These are phyloP conservation scores for Dicentrarchus labrax DNA, from an alignment of 2,113 vertebrate genomes.

Conservation along the genomic window DNA sequence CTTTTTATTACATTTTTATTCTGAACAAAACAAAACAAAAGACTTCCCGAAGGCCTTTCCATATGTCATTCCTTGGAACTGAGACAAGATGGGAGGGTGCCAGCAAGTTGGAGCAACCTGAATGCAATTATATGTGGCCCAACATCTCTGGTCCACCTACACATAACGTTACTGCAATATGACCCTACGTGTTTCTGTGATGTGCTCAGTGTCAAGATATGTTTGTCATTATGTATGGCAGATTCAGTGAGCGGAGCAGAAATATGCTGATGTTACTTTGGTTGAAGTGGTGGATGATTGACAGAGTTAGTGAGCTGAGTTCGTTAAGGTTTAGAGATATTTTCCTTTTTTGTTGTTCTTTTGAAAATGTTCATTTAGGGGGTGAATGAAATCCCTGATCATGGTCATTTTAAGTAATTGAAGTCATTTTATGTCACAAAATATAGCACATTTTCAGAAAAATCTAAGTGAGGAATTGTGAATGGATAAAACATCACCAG, in stretches of 20 bases:
- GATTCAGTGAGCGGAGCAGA: not conserved
- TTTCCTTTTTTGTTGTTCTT: not conserved
- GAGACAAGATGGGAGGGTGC: constrained; percentile 54
- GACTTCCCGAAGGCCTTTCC: constrained; percentile 28
- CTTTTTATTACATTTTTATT: constrained; percentile 33
- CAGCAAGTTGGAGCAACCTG: constrained; percentile 59
- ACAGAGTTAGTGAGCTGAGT: not conserved
- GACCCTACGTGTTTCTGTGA: constrained; percentile 18
- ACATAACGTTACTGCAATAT: constrained; percentile 25
- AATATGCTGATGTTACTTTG: constrained; percentile 5
- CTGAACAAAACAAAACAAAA: not conserved
- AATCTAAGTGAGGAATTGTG: no score
- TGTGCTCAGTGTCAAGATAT: not conserved
- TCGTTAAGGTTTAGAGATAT: not conserved
- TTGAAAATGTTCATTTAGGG: no score
- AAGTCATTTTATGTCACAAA: not conserved
- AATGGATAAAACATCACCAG: not conserved
- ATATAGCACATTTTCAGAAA: no score
- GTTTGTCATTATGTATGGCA: not conserved
- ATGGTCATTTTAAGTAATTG: no score
- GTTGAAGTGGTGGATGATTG: constrained; percentile 30
- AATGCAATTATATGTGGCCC: constrained; percentile 49
- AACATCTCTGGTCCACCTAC: constrained; percentile 55
- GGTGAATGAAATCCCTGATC: not conserved
- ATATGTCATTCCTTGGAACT: constrained; percentile 24